Percentiles rank a stretch among this genome's conserved stretches.
Conservation (phyloP, 2,888 invertebrate species). For the Agriopis aurantiaria region DNA sequence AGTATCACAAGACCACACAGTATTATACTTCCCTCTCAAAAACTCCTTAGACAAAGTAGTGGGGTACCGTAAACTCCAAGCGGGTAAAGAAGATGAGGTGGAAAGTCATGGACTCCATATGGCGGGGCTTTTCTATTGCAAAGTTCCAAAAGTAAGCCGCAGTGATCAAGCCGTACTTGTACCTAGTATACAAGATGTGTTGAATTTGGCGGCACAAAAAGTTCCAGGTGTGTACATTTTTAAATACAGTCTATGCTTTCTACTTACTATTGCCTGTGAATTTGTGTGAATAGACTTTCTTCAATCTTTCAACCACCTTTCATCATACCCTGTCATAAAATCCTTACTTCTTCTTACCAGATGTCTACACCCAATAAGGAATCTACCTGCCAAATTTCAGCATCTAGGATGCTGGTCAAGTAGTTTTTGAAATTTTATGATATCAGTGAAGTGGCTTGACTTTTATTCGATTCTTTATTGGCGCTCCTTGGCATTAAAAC, state of each 20-base stretch:
- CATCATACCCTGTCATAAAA: no score
- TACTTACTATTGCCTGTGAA: not conserved
- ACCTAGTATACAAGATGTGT: constrained; percentile 76
- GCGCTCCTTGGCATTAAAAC: no score
- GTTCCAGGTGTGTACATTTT: constrained; percentile 71
- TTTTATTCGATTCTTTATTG: no score
- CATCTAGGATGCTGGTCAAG: no score
- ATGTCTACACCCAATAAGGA: no score
- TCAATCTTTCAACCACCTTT: no score
- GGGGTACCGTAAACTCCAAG: constrained; percentile 88
- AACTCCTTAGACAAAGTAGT: constrained; percentile 87
- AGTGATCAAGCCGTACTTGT: constrained; percentile 82
- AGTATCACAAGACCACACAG: constrained; percentile 80
- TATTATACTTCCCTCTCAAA: constrained; percentile 89
- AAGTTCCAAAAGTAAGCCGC: constrained; percentile 66
- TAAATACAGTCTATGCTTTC: not conserved
- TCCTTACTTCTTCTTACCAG: no score
- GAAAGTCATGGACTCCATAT: constrained; percentile 69
- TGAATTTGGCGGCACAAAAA: constrained; percentile 79
- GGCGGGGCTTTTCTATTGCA: constrained; percentile 74
- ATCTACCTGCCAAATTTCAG: no score
- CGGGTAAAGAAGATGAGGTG: constrained; percentile 74
- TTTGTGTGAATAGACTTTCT: no score
- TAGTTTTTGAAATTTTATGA: no score
- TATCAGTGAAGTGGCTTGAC: no score